Evolutionary conservation across 2,888 invertebrate genomes (phyloP).

Genomic region (Callyntrura sp.): DNA sequence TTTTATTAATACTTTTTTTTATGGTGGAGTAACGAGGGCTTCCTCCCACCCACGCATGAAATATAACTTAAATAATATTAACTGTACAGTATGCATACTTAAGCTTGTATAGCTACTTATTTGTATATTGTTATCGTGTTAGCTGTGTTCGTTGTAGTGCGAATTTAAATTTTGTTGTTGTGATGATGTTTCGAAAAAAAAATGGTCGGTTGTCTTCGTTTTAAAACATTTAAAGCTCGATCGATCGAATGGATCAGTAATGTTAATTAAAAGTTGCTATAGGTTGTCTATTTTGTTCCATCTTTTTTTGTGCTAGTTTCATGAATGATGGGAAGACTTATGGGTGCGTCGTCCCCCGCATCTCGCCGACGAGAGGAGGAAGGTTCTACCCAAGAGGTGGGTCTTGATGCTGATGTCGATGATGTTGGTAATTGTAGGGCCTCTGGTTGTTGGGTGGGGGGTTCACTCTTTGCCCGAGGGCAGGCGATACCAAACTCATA

Average conservation of each 20-base stretch:
- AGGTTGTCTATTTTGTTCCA: not conserved
- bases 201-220: not conserved
- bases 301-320: conserved; percentile 59
- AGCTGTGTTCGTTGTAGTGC: too few relatives aligned
- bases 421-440: not conserved
- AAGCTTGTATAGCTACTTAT: too few relatives aligned
- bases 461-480: conserved; percentile 86
- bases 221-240: conserved; percentile 11
- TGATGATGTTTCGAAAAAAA: not conserved
- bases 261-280: not conserved
- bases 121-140: too few relatives aligned
- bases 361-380: not conserved
- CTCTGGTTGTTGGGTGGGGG: conserved; percentile 25
- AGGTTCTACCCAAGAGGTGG: conserved; percentile 10
- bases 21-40: too few relatives aligned
- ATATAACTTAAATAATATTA: too few relatives aligned
- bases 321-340: conserved; percentile 74
- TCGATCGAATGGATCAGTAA: not conserved
- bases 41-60: too few relatives aligned
- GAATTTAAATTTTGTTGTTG: not conserved
- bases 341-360: conserved; percentile 49
- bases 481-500: conserved; percentile 92
- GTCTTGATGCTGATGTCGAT: conserved; percentile 16
- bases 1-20: too few relatives aligned
- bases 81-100: too few relatives aligned